Evolutionary conservation across 2,888 invertebrate species (phyloP), one percentile per base, ranked within the genome.

Genomic region (Andrena minutula): DNA sequence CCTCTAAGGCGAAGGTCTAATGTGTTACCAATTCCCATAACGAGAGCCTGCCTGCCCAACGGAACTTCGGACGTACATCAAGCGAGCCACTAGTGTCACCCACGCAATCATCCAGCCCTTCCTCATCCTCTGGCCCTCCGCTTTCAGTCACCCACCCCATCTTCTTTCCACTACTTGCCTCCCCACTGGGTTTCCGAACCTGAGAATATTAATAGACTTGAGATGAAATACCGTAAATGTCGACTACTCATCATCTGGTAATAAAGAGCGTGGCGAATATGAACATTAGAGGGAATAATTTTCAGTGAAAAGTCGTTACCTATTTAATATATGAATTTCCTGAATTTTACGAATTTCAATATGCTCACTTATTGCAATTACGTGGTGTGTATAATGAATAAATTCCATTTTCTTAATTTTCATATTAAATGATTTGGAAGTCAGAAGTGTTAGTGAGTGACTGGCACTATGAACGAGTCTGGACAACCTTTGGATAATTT

Each of bases 11-110:
- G 84, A 84, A 76, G 68, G 86, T 88, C 86, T 89, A 87, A 91
- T 90, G 87, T 90, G 91, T 91, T 90, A 91, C 90, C 92, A 88
- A 91, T 91, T 88, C 86, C 89, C 75, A 80, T 53, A 80, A 84
- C 78, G 76, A 65, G 77, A 81, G 79, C 72, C 7, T 41, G 73
- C 61, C 26, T 72, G 75, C 30, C 56, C 74, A 70, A 82, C 79
- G 82, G 75, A 91, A 90, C 78, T 89, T 88, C 28, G 78, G 72
- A 79, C 86, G 85, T 89, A 82, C 76, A 84, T 89, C 88, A 88
- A 79, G 73, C 64, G 53, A 75, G 72, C 73, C 72, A 71, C 82
- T 85, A 83, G 84, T 82, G 69, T 58, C 63, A 41, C 64, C 75
- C 41, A 72, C 75, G 66, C 81, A 87, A 86, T 83, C 41, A 73